Percentiles rank a stretch among this genome's conserved stretches.
phyloP scores from a whole-genome alignment of 2,113 vertebrate species.

The Rhodinocichla rosea region DNA sequence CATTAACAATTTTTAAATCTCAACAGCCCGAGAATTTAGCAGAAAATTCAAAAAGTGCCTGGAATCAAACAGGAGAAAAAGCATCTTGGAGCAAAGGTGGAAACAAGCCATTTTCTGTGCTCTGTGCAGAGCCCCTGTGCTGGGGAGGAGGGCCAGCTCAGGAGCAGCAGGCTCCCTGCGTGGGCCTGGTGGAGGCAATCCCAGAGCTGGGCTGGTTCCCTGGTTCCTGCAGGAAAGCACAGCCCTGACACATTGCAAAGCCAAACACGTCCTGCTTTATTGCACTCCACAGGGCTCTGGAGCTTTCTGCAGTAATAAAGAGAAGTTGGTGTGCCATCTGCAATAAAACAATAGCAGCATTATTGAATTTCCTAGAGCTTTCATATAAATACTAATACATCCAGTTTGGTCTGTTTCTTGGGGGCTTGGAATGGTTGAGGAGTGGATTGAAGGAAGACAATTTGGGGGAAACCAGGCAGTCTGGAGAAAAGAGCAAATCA shows the following conservation, averaged over 20 bases:
- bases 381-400: conserved; percentile 39
- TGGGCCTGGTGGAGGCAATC: background rate
- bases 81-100: background rate
- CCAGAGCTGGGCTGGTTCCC: conserved; percentile 3
- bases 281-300: conserved; percentile 64
- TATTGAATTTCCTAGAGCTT: conserved; percentile 61
- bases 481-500: background rate
- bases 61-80: background rate
- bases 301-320: conserved; percentile 71
- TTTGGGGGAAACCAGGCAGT: background rate
- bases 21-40: background rate
- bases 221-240: conserved; percentile 29
- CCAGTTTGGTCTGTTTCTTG: conserved; percentile 1
- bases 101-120: background rate
- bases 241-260: conserved; percentile 51
- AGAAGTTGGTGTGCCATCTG: conserved; percentile 63
- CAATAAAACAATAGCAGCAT: conserved; percentile 64
- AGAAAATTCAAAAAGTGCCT: background rate
- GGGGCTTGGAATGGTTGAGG: conserved; percentile 7
- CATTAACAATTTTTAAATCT: background rate
- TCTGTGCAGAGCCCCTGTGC: background rate
- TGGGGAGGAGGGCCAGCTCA: background rate
- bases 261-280: conserved; percentile 52
- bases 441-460: background rate
- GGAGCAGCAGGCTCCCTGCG: background rate